Percentiles rank a stretch among this genome's conserved stretches.
These are phyloP conservation scores for Xylophagus ater DNA, from an alignment of 2,888 invertebrate species.

Conservation along the genomic window DNA sequence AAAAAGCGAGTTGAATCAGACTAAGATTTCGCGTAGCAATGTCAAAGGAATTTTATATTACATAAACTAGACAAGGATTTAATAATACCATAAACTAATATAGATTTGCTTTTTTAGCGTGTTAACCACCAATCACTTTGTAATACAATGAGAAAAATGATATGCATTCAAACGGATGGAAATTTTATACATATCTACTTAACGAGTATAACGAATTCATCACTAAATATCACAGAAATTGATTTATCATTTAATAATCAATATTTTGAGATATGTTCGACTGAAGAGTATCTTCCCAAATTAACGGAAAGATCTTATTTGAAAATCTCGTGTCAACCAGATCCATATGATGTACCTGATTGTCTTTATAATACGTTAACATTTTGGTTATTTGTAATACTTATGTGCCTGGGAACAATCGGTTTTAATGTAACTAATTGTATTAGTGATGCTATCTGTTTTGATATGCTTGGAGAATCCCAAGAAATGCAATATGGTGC, in stretches of 20 bases:
- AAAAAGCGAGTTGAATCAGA: too few species aligned
- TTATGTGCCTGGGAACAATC: constrained; percentile 64
- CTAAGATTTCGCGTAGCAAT: too few species aligned
- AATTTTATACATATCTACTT: neutral
- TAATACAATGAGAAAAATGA: neutral
- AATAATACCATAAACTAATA: too few species aligned
- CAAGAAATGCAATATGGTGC: constrained; percentile 60
- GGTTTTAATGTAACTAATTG: constrained; percentile 77
- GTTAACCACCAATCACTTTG: neutral
- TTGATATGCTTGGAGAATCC: constrained; percentile 67
- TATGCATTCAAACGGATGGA: neutral
- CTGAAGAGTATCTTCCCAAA: neutral
- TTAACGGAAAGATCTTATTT: neutral
- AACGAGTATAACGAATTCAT: too few species aligned
- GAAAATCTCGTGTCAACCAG: constrained; percentile 13
- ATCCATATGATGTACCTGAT: constrained; percentile 13
- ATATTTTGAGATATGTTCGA: too few species aligned
- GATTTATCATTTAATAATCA: too few species aligned
- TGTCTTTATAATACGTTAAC: constrained; percentile 48
- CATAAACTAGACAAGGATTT: too few species aligned
- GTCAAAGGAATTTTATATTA: too few species aligned
- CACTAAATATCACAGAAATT: too few species aligned
- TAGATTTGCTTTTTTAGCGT: too few species aligned
- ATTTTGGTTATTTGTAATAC: constrained; percentile 63
- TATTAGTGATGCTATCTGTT: constrained; percentile 82